phyloP scores from a whole-genome alignment of 2,113 vertebrate species.

The Cavia aperea region DNA sequence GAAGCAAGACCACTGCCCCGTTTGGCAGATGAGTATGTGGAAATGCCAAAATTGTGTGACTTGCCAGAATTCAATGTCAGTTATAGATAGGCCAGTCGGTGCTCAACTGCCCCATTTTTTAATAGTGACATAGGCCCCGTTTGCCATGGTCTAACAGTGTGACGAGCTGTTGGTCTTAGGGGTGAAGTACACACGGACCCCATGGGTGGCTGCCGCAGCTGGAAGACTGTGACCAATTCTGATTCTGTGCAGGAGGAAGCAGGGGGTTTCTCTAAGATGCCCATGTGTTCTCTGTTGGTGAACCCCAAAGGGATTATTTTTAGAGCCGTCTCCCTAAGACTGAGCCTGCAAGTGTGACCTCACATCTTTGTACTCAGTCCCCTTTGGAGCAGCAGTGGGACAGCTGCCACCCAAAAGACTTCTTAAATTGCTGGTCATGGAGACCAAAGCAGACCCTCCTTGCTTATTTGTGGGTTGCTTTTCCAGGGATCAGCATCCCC shows the following conservation, averaged over 20 bases:
- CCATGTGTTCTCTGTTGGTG: neutral
- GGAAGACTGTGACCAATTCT: neutral
- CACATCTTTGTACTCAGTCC: neutral
- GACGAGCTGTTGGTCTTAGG: neutral
- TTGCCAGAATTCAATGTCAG: conserved; percentile 22
- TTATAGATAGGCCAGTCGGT: neutral
- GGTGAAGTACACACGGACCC: neutral
- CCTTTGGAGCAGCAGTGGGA: neutral
- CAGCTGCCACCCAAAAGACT: neutral
- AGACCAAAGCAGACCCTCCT: neutral
- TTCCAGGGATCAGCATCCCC: neutral
- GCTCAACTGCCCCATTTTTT: neutral
- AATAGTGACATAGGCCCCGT: neutral
- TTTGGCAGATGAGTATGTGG: conserved; percentile 14
- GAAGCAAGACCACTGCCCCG: neutral
- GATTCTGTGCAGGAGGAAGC: neutral
- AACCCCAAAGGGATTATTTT: neutral
- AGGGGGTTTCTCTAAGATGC: neutral
- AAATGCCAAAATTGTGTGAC: conserved; percentile 32
- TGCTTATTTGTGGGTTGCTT: neutral
- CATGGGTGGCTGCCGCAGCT: neutral
- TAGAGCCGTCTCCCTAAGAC: neutral
- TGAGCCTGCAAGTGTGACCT: neutral
- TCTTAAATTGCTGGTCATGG: neutral
- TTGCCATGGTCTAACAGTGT: neutral